Evolutionary conservation across 2,797 vertebrate genomes (phyloP).

Genomic region (Sebastes minor): DNA sequence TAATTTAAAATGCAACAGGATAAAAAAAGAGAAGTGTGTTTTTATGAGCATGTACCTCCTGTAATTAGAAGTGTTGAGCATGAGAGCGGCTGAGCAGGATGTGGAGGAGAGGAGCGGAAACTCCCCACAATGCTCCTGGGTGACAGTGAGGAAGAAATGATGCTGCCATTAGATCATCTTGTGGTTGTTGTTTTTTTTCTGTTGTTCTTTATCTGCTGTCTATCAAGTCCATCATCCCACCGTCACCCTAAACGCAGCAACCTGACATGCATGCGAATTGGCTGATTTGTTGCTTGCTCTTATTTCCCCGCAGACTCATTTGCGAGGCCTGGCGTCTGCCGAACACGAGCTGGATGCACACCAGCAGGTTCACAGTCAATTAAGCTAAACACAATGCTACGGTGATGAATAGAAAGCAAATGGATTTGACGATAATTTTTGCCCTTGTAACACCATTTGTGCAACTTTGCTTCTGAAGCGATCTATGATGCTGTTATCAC

Average conservation of each 20-base stretch:
- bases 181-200: slow-evolving; percentile 24
- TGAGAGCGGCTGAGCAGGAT: not conserved
- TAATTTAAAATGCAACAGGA: slow-evolving; percentile 22
- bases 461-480: slow-evolving; percentile 62
- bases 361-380: slow-evolving; percentile 80
- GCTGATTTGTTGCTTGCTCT: slow-evolving; percentile 71
- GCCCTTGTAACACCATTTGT: slow-evolving; percentile 66
- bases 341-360: slow-evolving; percentile 70
- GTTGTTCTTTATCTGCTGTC: slow-evolving; percentile 46
- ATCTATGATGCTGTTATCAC: slow-evolving; percentile 44
- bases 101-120: slow-evolving; percentile 7
- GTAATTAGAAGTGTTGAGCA: slow-evolving; percentile 37
- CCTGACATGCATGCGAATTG: slow-evolving; percentile 67
- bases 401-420: slow-evolving; percentile 74
- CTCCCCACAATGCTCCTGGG: slow-evolving; percentile 5
- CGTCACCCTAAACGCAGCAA: slow-evolving; percentile 49
- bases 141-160: slow-evolving; percentile 17
- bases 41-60: not conserved
- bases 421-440: slow-evolving; percentile 74
- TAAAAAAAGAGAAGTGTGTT: not conserved
- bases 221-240: slow-evolving; percentile 63
- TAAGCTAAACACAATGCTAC: slow-evolving; percentile 77
- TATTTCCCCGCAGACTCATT: slow-evolving; percentile 75
- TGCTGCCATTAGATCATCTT: slow-evolving; percentile 24
- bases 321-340: slow-evolving; percentile 67